phyloP scores from a whole-genome alignment of 1,140 invertebrate species.

The Trachymyrmex septentrionalis region DNA sequence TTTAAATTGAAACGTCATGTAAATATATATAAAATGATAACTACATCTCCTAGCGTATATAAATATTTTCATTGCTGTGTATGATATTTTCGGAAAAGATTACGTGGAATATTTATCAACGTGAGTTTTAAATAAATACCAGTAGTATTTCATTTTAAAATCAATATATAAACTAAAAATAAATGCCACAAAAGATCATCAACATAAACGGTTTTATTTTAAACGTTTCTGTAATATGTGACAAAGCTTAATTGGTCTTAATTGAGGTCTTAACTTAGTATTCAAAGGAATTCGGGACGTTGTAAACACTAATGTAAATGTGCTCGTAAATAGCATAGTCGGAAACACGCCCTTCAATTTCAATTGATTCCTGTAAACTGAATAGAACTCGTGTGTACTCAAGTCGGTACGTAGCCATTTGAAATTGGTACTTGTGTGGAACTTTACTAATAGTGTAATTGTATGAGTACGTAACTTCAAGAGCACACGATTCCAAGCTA shows the following conservation, averaged over 20 bases:
- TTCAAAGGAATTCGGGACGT: background rate
- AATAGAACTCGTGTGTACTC: background rate
- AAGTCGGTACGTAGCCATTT: background rate
- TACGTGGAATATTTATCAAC: constrained; percentile 6
- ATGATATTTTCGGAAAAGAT: background rate
- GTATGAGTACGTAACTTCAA: background rate
- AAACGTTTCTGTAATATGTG: background rate
- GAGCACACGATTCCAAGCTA: background rate
- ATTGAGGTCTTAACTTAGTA: no score
- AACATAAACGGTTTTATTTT: background rate
- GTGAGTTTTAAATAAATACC: background rate
- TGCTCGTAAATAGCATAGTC: constrained; percentile 14
- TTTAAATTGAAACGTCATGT: constrained; percentile 9
- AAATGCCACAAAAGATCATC: background rate
- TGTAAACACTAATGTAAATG: constrained; percentile 16
- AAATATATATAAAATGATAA: background rate
- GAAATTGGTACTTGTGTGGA: background rate
- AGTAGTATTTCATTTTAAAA: background rate
- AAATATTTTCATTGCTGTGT: background rate
- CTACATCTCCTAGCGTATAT: no score
- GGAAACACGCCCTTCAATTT: background rate
- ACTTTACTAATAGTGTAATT: constrained; percentile 12
- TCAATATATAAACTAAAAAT: constrained; percentile 16
- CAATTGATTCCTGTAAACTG: background rate
- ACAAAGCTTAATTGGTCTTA: constrained; percentile 17